A percentile compares a stretch with the other conserved stretches of the same genome.
phyloP scores from a whole-genome alignment of 2,113 vertebrate species.

The Bubo scandiacus region DNA sequence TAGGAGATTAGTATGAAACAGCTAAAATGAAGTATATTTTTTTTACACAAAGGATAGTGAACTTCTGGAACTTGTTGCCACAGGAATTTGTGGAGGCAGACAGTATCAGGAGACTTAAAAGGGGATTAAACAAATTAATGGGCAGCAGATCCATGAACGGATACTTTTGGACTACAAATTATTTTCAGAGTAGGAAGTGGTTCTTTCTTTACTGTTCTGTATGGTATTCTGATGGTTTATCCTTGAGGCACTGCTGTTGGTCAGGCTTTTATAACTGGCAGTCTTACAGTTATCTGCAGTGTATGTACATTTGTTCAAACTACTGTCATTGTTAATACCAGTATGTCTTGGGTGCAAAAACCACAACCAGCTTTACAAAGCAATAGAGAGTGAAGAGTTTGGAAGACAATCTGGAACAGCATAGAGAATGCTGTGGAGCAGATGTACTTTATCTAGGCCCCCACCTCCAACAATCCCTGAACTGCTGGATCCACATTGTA shows the following conservation, averaged over 20 bases:
- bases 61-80: neutral
- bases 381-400: neutral
- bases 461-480: neutral
- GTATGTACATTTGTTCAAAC: neutral
- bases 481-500: neutral
- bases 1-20: neutral
- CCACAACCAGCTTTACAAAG: neutral
- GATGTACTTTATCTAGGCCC: neutral
- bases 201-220: neutral
- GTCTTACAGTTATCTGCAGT: neutral
- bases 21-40: neutral
- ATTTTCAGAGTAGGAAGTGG: neutral
- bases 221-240: neutral
- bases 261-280: neutral
- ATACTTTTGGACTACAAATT: neutral
- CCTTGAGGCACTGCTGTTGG: neutral
- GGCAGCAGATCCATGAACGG: neutral
- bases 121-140: neutral
- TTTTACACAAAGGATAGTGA: neutral
- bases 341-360: neutral
- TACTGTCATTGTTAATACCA: neutral
- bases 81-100: neutral
- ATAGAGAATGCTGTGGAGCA: neutral
- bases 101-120: neutral
- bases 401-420: neutral